phyloP scores from a whole-genome alignment of 2,797 vertebrate genomes.

The Labroides dimidiatus region DNA sequence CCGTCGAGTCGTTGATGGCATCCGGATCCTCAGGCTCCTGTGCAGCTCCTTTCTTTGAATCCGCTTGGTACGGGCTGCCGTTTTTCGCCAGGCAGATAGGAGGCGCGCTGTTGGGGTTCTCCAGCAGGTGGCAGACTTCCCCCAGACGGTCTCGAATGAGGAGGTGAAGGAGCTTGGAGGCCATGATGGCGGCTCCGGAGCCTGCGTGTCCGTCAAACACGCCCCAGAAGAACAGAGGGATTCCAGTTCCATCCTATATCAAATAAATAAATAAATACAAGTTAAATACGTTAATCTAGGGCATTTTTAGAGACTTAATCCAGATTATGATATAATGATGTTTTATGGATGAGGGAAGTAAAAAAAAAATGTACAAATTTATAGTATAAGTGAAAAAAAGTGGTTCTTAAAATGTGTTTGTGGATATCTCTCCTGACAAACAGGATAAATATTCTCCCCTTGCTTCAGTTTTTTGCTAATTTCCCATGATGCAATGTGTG shows the following conservation, averaged over 20 bases:
- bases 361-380: no score
- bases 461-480: background rate
- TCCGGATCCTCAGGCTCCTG: slow-evolving; percentile 80
- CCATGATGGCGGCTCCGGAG: slow-evolving; percentile 93
- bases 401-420: background rate
- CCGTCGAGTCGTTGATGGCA: slow-evolving; percentile 74
- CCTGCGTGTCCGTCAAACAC: slow-evolving; percentile 97
- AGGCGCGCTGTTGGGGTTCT: slow-evolving; percentile 85
- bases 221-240: slow-evolving; percentile 95
- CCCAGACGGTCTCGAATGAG: slow-evolving; percentile 92
- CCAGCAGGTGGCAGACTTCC: slow-evolving; percentile 92
- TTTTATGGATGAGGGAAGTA: no score
- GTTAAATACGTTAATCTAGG: no score
- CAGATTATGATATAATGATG: no score
- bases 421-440: background rate
- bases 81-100: slow-evolving; percentile 90
- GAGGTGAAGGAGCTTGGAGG: slow-evolving; percentile 91
- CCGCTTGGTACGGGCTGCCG: slow-evolving; percentile 66
- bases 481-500: slow-evolving; percentile 7
- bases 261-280: background rate
- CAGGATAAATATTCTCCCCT: background rate
- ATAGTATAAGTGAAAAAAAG: no score
- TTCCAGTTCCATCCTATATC: slow-evolving; percentile 84
- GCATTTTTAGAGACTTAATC: no score
- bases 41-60: slow-evolving; percentile 71